Conservation (phyloP, 2,888 invertebrate genomes). For the Parnassius orleans region DNA sequence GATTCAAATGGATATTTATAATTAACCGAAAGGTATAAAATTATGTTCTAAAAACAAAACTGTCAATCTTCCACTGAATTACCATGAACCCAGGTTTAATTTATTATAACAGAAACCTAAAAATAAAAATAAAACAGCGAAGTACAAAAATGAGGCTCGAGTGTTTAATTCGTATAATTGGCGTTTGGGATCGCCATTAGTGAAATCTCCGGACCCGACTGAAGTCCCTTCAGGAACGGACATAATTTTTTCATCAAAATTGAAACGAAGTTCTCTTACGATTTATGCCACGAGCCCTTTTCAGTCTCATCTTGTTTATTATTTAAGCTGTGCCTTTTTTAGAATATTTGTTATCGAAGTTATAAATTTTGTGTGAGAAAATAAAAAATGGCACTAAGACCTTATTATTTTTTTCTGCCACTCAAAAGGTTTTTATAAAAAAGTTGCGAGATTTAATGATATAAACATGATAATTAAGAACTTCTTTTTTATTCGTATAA, state of each 20-base stretch:
- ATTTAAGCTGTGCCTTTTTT: conserved; percentile 62
- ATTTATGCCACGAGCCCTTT: conserved; percentile 61
- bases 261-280: conserved; percentile 58
- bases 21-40: neutral
- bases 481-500: too few relatives aligned
- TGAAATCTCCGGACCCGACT: conserved; percentile 49
- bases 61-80: neutral
- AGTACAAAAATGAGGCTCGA: conserved; percentile 52
- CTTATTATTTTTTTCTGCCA: too few relatives aligned
- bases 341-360: neutral
- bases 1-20: too few relatives aligned
- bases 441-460: too few relatives aligned
- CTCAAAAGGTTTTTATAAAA: too few relatives aligned
- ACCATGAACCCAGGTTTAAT: too few relatives aligned
- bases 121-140: conserved; percentile 26
- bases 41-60: conserved; percentile 2
- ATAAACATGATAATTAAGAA: too few relatives aligned
- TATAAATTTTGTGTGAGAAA: neutral
- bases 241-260: conserved; percentile 54
- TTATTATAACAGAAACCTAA: conserved; percentile 37
- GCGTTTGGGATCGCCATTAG: conserved; percentile 70
- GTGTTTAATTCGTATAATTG: conserved; percentile 78
- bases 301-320: conserved; percentile 59
- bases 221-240: conserved; percentile 55
- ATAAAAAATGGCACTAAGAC: too few relatives aligned